Conservation (phyloP, 2,888 invertebrate genomes). For the Thyatira batis region DNA sequence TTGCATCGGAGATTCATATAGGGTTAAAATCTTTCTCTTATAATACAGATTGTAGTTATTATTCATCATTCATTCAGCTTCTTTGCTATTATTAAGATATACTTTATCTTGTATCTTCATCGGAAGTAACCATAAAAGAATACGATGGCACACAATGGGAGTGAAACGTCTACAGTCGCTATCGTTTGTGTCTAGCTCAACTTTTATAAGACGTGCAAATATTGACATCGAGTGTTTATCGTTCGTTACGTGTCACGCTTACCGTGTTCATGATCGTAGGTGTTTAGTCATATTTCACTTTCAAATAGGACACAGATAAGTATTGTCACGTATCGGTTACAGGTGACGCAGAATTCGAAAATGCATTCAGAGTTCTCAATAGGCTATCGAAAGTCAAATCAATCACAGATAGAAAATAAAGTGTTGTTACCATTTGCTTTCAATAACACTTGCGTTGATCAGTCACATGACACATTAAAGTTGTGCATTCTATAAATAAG, state of each 20-base stretch:
- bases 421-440: background rate
- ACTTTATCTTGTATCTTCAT: too few species aligned
- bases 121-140: background rate
- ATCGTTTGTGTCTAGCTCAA: conserved; percentile 28
- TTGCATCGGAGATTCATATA: conserved; percentile 16
- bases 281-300: conserved; percentile 29
- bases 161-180: conserved; percentile 25
- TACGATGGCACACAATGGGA: conserved; percentile 3
- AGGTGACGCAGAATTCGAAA: conserved; percentile 2
- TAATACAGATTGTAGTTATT: too few species aligned
- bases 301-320: conserved; percentile 19
- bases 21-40: conserved; percentile 4
- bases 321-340: conserved; percentile 7
- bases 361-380: conserved; percentile 1
- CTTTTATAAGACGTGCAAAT: conserved; percentile 46
- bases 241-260: conserved; percentile 24
- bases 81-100: too few species aligned
- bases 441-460: background rate
- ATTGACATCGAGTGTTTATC: conserved; percentile 50
- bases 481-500: conserved; percentile 3
- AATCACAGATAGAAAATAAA: background rate
- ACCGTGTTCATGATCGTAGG: too few species aligned
- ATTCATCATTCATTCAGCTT: background rate
- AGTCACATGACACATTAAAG: background rate
- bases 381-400: background rate